Conservation (phyloP, 2,888 invertebrate species). For the Volucella inflata region DNA sequence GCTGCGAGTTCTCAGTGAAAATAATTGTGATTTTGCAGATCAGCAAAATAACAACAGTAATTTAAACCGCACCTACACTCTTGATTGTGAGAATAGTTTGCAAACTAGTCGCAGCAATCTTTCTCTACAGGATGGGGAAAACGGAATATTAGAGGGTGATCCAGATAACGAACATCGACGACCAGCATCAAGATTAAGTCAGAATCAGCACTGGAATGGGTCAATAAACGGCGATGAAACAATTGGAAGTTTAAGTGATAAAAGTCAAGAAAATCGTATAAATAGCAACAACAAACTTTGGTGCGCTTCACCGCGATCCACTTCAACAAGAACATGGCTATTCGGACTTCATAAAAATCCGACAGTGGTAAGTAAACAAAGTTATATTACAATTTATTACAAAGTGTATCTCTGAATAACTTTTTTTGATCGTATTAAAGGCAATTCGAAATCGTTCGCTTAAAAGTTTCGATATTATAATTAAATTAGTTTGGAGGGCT, state of each 20-base stretch:
- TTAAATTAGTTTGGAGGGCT: too few species aligned
- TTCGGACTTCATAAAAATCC: conserved; percentile 83
- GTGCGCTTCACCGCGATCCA: conserved; percentile 71
- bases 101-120: conserved; percentile 22
- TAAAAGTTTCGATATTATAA: too few species aligned
- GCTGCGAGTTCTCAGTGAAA: conserved; percentile 26
- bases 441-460: too few species aligned
- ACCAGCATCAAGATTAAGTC: conserved; percentile 16
- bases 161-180: not conserved
- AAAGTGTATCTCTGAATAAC: too few species aligned
- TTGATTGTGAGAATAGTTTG: conserved; percentile 22
- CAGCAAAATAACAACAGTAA: conserved; percentile 55
- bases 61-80: conserved; percentile 23
- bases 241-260: conserved; percentile 52
- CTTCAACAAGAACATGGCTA: conserved; percentile 80
- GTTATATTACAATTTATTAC: not conserved
- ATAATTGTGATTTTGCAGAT: conserved; percentile 46
- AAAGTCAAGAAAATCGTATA: not conserved
- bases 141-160: conserved; percentile 3
- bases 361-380: conserved; percentile 79
- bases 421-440: too few species aligned
- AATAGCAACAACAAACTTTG: conserved; percentile 54
- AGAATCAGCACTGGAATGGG: conserved; percentile 44
- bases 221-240: not conserved
- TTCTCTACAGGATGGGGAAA: conserved; percentile 25